Conservation (phyloP, 1,140 invertebrate genomes). For the Akabosia matsudoensis region DNA sequence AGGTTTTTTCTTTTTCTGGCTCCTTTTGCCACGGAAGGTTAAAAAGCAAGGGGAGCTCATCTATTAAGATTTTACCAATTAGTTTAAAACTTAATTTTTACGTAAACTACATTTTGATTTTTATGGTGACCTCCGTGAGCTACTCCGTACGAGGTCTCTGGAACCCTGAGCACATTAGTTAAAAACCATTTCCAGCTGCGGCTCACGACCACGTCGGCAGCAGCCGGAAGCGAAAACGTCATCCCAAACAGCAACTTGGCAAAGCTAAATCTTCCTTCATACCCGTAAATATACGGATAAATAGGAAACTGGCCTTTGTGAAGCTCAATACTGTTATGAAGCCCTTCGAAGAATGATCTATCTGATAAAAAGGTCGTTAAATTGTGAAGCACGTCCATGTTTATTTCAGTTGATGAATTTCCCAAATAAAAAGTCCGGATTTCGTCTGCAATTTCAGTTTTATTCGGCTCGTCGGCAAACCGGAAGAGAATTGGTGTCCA, state of each 20-base stretch:
- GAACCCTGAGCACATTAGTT: not conserved
- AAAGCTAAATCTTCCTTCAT: slow-evolving; percentile 20
- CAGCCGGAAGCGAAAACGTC: slow-evolving; percentile 15
- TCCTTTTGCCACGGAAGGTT: slow-evolving; percentile 7
- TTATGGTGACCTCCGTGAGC: not conserved
- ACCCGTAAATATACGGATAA: slow-evolving; percentile 8
- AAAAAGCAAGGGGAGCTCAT: slow-evolving; percentile 14
- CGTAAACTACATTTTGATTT: not conserved
- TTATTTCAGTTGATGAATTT: not conserved
- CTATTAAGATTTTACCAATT: not conserved
- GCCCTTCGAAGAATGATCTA: slow-evolving; percentile 18
- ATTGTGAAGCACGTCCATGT: not conserved
- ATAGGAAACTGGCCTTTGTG: not conserved
- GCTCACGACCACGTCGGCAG: slow-evolving; percentile 1
- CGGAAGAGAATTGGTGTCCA: slow-evolving; percentile 9
- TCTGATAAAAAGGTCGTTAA: slow-evolving; percentile 6
- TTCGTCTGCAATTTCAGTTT: not conserved
- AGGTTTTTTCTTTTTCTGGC: not conserved
- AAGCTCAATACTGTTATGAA: not conserved
- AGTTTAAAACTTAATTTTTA: not conserved
- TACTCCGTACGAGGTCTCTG: not conserved
- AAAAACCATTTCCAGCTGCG: slow-evolving; percentile 13
- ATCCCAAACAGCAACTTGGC: slow-evolving; percentile 3
- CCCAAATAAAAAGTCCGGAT: slow-evolving; percentile 6
- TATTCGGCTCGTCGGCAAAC: slow-evolving; percentile 4